Conservation (phyloP, 2,888 invertebrate species). For the Tachystola acroxantha region DNA sequence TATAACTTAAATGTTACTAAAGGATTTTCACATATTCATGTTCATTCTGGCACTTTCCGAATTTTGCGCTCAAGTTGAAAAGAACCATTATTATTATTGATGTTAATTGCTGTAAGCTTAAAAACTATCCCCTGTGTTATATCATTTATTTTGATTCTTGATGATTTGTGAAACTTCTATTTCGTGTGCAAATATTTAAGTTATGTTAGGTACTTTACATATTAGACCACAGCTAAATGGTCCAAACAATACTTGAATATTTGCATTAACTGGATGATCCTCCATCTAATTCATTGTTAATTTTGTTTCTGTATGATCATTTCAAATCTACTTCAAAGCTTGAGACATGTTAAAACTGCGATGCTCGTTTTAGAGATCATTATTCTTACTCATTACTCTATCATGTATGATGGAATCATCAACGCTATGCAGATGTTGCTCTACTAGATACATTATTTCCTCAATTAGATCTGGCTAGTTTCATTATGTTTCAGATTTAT, state of each 20-base stretch:
- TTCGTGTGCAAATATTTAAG: slow-evolving; percentile 28
- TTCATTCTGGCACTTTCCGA: slow-evolving; percentile 24
- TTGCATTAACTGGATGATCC: slow-evolving; percentile 18
- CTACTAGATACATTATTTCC: slow-evolving; percentile 35
- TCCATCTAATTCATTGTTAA: slow-evolving; percentile 15
- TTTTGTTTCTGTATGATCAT: slow-evolving; percentile 19
- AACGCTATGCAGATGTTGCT: slow-evolving; percentile 15
- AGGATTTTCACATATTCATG: slow-evolving; percentile 23
- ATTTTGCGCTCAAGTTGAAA: slow-evolving; percentile 54
- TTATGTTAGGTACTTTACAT: no score
- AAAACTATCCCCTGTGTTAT: slow-evolving; percentile 26
- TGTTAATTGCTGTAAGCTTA: slow-evolving; percentile 39
- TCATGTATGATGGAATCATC: slow-evolving; percentile 17
- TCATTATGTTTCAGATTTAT: slow-evolving; percentile 11
- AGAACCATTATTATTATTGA: slow-evolving; percentile 27
- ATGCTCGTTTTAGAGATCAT: slow-evolving; percentile 14
- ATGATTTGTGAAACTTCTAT: no score
- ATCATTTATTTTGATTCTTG: slow-evolving; percentile 16
- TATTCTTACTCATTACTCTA: slow-evolving; percentile 11
- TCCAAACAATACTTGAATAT: slow-evolving; percentile 25
- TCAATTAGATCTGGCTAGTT: slow-evolving; percentile 48
- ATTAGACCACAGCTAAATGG: no score
- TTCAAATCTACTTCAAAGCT: slow-evolving; percentile 17
- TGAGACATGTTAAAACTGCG: slow-evolving; percentile 20
- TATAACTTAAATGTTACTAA: background rate